A percentile compares a stretch with the other conserved stretches of the same genome.
Conservation (phyloP, 2,888 invertebrate species). For the Harmothoe impar region DNA sequence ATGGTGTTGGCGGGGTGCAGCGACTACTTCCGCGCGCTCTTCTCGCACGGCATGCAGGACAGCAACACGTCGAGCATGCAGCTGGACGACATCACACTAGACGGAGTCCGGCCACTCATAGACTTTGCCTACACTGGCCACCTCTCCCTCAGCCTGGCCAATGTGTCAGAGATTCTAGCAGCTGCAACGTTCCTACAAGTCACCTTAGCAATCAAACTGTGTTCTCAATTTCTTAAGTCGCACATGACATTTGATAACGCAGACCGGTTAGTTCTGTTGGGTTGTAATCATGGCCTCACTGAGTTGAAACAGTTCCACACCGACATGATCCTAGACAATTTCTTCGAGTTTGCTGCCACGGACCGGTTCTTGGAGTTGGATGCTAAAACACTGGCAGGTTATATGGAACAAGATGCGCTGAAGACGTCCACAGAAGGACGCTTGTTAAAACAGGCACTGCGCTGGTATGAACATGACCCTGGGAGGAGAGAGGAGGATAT, state of each 20-base stretch:
- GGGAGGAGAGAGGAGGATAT: slow-evolving; percentile 49
- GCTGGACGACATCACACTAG: slow-evolving; percentile 42
- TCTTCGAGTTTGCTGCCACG: slow-evolving; percentile 65
- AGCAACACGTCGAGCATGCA: slow-evolving; percentile 45
- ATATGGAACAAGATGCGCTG: slow-evolving; percentile 65
- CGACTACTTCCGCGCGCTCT: slow-evolving; percentile 69
- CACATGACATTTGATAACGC: slow-evolving; percentile 68
- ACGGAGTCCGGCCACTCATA: slow-evolving; percentile 63
- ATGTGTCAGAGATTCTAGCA: slow-evolving; percentile 61
- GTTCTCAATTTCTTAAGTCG: slow-evolving; percentile 58
- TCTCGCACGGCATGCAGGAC: slow-evolving; percentile 68
- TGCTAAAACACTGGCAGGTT: slow-evolving; percentile 62
- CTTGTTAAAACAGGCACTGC: slow-evolving; percentile 65
- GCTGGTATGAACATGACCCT: slow-evolving; percentile 66
- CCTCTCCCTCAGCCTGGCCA: slow-evolving; percentile 58
- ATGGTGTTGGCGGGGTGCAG: slow-evolving; percentile 67
- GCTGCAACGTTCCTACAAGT: slow-evolving; percentile 68
- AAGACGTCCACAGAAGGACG: slow-evolving; percentile 62
- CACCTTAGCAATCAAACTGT: slow-evolving; percentile 65
- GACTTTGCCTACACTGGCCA: slow-evolving; percentile 68
- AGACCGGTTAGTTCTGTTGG: slow-evolving; percentile 62
- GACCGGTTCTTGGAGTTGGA: slow-evolving; percentile 64
- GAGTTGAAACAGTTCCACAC: slow-evolving; percentile 49
- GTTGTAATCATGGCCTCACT: slow-evolving; percentile 64
- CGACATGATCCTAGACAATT: slow-evolving; percentile 65